Base-by-base conservation (phyloP, 2,888 invertebrate species). In the Drosophila maculinotata region DNA sequence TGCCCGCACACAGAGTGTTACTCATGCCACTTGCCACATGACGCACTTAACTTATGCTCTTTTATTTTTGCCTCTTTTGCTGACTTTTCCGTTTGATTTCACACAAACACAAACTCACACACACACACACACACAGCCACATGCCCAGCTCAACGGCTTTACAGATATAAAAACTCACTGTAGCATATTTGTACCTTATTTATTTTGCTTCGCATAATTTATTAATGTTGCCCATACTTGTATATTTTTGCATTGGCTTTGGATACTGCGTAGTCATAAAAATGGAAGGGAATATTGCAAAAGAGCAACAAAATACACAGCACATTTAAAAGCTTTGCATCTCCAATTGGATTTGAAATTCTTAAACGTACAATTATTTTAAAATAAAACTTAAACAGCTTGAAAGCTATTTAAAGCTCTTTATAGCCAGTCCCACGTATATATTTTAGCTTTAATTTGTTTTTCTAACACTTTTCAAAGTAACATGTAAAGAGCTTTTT, bases 61-160 rank as follows among this genome's bases (percentile, higher is more conserved):
- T 83, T 81, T 82, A 79, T 60, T 52, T 68, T 64, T 60, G 48
- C 59, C 57, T 65, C 79, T 69, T 82, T 71, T 79, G 49, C 71
- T 62, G 49, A 64, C 73, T 79, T 79, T 87, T 83, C 77, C 80
- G 44, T 69, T 82, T 85, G 82, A 87, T 87, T 85, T 84, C 76
- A 79, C 72, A 65, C 51, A 45, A 45, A 41, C 42, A 53, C 57
- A 44, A 15, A 45, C 47, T 35, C 49, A 41, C 42, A 53, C 57
- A 44, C 20, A 45, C 47, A 38, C 33, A 39, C 49, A 47, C 38
- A 45, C 23, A 39, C 38, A 31, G 36, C 30, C 28, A 25, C 44
- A 33, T 8, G 10, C 53, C 42, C 36, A 58, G 60, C 73, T 69
- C 57, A 73, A 65, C 60, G 59, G 62, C 79, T 75, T 67, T 75